Conservation (phyloP, 2,113 vertebrate genomes). For the Lophochroa leadbeateri region DNA sequence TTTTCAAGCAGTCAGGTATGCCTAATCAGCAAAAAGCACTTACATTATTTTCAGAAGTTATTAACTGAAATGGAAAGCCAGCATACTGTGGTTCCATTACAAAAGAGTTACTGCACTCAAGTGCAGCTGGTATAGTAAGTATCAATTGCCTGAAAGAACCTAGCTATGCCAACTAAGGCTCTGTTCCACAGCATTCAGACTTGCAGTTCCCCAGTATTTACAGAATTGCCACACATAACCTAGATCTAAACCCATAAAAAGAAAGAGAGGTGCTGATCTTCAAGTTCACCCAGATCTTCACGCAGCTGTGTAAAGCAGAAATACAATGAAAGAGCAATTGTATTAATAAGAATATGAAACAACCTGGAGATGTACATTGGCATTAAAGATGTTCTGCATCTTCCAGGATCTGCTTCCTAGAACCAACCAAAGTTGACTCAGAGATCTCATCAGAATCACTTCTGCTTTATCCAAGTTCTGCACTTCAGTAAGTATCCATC, state of each 20-base stretch:
- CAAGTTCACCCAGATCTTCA: neutral
- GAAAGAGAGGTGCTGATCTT: neutral
- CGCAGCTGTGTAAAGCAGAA: neutral
- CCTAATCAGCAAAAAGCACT: conserved; percentile 60
- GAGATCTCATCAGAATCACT: neutral
- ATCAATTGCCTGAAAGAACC: neutral
- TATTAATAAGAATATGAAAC: neutral
- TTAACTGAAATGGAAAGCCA: conserved; percentile 56
- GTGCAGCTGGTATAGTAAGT: neutral
- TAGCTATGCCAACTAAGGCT: neutral
- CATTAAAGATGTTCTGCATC: neutral
- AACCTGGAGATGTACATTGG: neutral
- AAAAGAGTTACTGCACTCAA: conserved; percentile 45
- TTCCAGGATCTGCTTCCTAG: neutral
- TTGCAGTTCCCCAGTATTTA: neutral
- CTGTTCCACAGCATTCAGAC: neutral
- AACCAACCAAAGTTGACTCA: neutral
- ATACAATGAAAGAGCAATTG: neutral
- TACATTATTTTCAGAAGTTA: conserved; percentile 59
- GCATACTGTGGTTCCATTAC: conserved; percentile 45
- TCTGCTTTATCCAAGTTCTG: neutral
- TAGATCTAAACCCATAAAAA: neutral
- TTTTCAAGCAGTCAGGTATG: conserved; percentile 33
- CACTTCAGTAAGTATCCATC: neutral
- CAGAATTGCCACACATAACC: neutral